Conservation (phyloP, 2,113 vertebrate genomes). For the cat (Felis catus) region DNA sequence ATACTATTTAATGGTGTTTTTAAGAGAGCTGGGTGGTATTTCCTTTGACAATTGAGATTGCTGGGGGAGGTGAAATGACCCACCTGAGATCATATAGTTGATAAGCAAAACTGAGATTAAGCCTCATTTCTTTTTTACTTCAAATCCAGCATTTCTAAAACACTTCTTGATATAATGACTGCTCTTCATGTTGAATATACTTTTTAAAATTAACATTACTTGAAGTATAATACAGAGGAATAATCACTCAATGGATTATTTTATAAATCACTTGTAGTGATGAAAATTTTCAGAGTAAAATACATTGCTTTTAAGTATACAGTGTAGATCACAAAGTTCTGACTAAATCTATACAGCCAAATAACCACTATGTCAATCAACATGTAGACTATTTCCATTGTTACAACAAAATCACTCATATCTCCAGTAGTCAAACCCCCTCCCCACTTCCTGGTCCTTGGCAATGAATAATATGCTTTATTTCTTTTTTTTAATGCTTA, state of each 20-base stretch:
- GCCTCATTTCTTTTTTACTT: not conserved
- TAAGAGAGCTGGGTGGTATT: not conserved
- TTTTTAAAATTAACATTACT: not conserved
- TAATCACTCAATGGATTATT: not conserved
- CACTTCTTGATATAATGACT: not conserved
- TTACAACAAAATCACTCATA: not conserved
- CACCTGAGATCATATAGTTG: not conserved
- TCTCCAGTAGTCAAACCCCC: not conserved
- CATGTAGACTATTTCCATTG: not conserved
- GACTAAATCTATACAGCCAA: not conserved
- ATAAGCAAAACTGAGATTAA: not conserved
- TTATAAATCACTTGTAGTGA: not conserved
- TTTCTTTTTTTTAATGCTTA: not conserved
- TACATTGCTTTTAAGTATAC: not conserved
- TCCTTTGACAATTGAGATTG: not conserved
- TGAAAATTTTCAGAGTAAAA: not conserved
- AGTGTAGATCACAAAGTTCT: not conserved
- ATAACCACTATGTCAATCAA: not conserved
- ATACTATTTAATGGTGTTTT: not conserved
- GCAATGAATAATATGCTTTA: not conserved
- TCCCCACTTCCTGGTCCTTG: not conserved
- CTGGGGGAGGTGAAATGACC: not conserved
- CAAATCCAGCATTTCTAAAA: not conserved
- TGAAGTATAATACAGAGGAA: not conserved
- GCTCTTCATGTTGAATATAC: not conserved